A percentile compares a stretch with the other conserved stretches of the same genome.
Conservation (phyloP, 2,797 vertebrate species). For the Mustela erminea region DNA sequence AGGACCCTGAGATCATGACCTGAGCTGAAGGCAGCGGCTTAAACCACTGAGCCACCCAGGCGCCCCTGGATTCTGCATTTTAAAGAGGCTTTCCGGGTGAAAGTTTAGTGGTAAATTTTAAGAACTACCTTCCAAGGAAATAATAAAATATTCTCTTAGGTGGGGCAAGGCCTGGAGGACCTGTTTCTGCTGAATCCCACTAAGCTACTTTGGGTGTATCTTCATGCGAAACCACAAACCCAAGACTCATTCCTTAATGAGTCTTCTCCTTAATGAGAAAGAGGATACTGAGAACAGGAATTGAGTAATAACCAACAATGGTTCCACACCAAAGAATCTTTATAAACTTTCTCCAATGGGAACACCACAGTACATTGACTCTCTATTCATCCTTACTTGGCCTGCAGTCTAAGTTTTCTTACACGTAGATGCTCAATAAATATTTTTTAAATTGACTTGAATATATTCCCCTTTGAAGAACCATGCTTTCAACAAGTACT, state of each 20-base stretch:
- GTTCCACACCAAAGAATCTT: neutral
- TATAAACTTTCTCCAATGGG: neutral
- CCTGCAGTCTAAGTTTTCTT: neutral
- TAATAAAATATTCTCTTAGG: neutral
- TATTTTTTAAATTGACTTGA: neutral
- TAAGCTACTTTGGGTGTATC: neutral
- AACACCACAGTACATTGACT: neutral
- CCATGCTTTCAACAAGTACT: neutral
- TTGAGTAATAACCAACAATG: neutral
- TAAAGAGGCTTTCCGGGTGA: neutral
- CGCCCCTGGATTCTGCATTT: neutral
- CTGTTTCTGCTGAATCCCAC: neutral
- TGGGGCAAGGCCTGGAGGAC: neutral
- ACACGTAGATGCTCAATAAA: neutral
- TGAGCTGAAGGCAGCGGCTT: no score
- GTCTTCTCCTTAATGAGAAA: neutral
- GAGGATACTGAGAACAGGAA: neutral
- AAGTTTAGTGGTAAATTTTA: neutral
- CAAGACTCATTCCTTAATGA: neutral
- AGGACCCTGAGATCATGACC: no score
- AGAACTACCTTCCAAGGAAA: neutral
- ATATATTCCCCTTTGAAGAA: neutral
- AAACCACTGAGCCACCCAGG: no score
- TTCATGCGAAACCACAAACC: slow-evolving; percentile 12
- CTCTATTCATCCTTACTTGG: neutral